A percentile compares a stretch with the other conserved stretches of the same genome.
phyloP scores from a whole-genome alignment of 2,113 vertebrate genomes.

The Mustelus asterias region DNA sequence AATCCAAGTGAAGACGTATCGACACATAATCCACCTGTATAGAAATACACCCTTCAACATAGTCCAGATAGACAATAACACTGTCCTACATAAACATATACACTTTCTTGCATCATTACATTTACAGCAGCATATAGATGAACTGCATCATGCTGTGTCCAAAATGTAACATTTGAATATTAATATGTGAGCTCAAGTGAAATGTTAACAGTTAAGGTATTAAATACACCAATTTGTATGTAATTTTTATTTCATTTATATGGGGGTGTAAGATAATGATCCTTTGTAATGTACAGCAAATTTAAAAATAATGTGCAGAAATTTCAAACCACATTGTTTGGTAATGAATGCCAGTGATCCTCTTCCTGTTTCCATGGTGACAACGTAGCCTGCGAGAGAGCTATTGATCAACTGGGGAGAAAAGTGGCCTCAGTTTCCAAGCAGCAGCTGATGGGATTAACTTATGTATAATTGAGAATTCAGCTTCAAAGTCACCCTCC shows the following conservation, averaged over 20 bases:
- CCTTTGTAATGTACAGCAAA: not conserved
- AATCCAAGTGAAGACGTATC: not conserved
- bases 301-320: not conserved
- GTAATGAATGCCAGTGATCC: not conserved
- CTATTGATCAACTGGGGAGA: not conserved
- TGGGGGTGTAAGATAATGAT: not conserved
- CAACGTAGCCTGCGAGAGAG: not conserved
- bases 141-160: not conserved
- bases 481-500: not conserved
- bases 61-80: not conserved
- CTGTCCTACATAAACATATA: not conserved
- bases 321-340: not conserved
- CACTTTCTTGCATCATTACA: not conserved
- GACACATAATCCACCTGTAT: not conserved
- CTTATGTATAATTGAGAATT: not conserved
- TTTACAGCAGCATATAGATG: not conserved
- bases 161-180: not conserved
- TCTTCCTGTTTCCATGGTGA: not conserved
- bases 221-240: not conserved
- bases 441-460: not conserved
- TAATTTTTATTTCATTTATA: not conserved
- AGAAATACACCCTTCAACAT: not conserved
- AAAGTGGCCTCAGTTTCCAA: not conserved
- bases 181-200: not conserved
- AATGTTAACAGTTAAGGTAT: not conserved